Evolutionary conservation across 2,113 vertebrate genomes (phyloP).

Genomic region (Dasyprocta punctata): DNA sequence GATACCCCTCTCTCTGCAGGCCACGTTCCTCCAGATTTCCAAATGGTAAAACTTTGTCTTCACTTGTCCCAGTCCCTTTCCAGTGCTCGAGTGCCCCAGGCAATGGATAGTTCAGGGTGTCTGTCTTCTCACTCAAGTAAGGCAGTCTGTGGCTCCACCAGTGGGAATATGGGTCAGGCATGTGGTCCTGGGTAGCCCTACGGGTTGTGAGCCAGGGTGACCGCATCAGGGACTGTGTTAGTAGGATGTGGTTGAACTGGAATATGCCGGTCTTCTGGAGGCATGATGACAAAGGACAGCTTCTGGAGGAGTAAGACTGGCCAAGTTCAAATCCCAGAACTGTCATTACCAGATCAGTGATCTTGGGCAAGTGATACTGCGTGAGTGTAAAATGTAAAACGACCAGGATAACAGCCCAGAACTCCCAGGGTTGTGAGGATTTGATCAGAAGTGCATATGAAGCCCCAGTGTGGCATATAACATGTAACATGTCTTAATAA

Average conservation of each 20-base stretch:
- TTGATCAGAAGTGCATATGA: not conserved
- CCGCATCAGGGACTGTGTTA: rapidly evolving
- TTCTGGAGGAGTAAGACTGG: not conserved
- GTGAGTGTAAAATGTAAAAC: not conserved
- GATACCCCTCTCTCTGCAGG: not conserved
- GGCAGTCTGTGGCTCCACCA: rapidly evolving
- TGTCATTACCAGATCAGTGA: not conserved
- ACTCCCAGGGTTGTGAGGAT: not conserved
- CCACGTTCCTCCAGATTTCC: not conserved
- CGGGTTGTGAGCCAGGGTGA: not conserved
- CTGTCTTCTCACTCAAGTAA: not conserved
- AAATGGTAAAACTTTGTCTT: not conserved
- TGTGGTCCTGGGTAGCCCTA: not conserved
- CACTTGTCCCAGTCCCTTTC: not conserved
- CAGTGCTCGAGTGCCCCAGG: not conserved
- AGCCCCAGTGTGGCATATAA: not conserved
- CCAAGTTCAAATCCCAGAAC: not conserved
- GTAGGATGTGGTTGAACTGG: not conserved
- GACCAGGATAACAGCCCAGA: not conserved
- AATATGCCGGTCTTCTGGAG: too few relatives aligned
- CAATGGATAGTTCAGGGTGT: not conserved
- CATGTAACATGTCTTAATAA: not conserved
- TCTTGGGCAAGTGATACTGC: not conserved
- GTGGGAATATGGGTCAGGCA: not conserved
- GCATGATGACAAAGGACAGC: not conserved